These are phyloP conservation scores for Eptesicus fuscus DNA, from an alignment of 2,113 vertebrate genomes.

Conservation along the genomic window DNA sequence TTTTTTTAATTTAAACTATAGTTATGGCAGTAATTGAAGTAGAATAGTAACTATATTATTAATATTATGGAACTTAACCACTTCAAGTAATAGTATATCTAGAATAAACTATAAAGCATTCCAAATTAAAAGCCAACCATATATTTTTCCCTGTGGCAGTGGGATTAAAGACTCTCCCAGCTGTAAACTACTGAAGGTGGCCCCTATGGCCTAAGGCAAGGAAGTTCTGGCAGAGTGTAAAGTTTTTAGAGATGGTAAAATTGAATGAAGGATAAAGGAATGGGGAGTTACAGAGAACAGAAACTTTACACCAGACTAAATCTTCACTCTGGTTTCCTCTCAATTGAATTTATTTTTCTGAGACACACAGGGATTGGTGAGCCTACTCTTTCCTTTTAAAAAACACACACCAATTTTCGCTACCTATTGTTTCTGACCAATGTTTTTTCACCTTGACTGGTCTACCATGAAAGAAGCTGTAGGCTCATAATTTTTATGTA, in stretches of 20 bases:
- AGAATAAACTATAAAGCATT: constrained; percentile 4
- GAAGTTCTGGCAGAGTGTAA: not conserved
- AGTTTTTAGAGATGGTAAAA: not conserved
- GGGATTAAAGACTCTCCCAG: not conserved
- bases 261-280: not conserved
- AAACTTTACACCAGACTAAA: constrained; percentile 22
- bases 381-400: not conserved
- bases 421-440: not conserved
- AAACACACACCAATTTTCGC: not conserved
- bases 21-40: not conserved
- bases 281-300: not conserved
- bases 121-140: constrained; percentile 23
- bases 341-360: not conserved
- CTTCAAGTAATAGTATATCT: not conserved
- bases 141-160: not conserved
- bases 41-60: constrained; percentile 29
- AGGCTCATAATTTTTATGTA: not conserved
- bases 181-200: not conserved
- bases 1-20: not conserved
- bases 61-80: constrained; percentile 29
- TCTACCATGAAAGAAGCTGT: constrained; percentile 15
- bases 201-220: not conserved
- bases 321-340: not conserved
- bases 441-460: constrained; percentile 18
- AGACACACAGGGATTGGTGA: not conserved